Base-by-base conservation (phyloP, 2,797 vertebrate genomes). In the Channallabes apus region DNA sequence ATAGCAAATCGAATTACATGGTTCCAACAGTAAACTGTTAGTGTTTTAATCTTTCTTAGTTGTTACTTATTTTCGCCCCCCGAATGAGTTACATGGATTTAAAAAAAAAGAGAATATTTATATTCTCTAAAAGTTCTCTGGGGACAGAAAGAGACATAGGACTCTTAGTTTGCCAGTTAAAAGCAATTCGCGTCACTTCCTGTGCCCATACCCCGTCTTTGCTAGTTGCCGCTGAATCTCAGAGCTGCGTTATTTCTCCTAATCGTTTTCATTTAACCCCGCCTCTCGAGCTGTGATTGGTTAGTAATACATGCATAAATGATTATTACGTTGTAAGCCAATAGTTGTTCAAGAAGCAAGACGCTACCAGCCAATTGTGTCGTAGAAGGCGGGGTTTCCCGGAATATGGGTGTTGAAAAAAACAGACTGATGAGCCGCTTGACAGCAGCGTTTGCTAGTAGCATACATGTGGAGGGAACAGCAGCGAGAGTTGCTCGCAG, bases 401-500 rank as follows among this genome's bases (percentile, higher is more conserved):
- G 0, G 27, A 84, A 84, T 18, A 56, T 6, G 46, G 29, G 46
- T 84, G 72, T 32, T 46, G 14, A 12, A 76, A 67, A 46, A 73
- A 75, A 51, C 6, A 22, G 38, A 67, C 17, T 54, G 78, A 46
- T 32, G 79, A 58, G 83, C 64, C 6, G 87, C 54, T 59, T 87
- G 88, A 87, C 84, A 87, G 89, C 89, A 91, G 78, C 32, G 93
- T 93, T 92, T 94, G 91, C 46, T 90, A 92, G 89, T 91, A 91
- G 90, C 90, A 92, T 96, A 95, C 95, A 96, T 96, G 95, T 96
- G 95, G 95, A 95, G 95, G 94, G 93, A 94, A 81, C n/a, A 67
- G 92, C 92, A 93, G 92, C 94, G 92, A 93, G 94, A 94, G 93
- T 84, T 91, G 92, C 93, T 91, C 94, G 91, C 88, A 90, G 93